Percentiles rank a stretch among this genome's conserved stretches.
phyloP scores from a whole-genome alignment of 2,888 invertebrate species.

The Odontocerum albicorne region DNA sequence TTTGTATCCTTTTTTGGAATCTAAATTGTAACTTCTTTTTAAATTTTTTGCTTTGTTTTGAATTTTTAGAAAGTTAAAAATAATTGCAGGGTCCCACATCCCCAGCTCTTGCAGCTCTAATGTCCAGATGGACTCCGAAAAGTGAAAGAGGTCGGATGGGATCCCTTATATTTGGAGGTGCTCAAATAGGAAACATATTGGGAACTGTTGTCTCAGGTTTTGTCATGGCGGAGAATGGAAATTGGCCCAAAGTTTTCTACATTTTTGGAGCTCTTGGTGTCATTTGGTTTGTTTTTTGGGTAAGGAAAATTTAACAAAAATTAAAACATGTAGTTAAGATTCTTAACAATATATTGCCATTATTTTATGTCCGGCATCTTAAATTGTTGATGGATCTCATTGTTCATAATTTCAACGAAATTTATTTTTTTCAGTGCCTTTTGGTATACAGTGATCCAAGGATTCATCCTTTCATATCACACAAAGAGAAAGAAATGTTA shows the following conservation, averaged over 20 bases:
- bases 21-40: not conserved
- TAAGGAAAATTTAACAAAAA: conserved; percentile 38
- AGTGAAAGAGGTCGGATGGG: conserved; percentile 59
- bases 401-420: too few relatives aligned
- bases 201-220: conserved; percentile 55
- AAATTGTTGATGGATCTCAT: too few relatives aligned
- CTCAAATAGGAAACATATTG: conserved; percentile 57
- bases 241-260: conserved; percentile 62
- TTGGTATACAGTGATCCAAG: conserved; percentile 56
- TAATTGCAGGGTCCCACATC: conserved; percentile 57
- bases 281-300: conserved; percentile 58
- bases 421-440: conserved; percentile 42
- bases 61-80: too few relatives aligned
- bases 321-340: too few relatives aligned
- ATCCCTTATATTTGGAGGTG: conserved; percentile 62
- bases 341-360: too few relatives aligned
- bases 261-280: conserved; percentile 57
- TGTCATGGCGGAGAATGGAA: conserved; percentile 48
- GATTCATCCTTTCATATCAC: conserved; percentile 56
- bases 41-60: not conserved
- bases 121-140: conserved; percentile 63
- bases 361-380: too few relatives aligned
- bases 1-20: too few relatives aligned
- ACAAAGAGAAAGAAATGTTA: conserved; percentile 52
- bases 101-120: conserved; percentile 61